A percentile compares a stretch with the other conserved stretches of the same genome.
phyloP scores from a whole-genome alignment of 2,888 invertebrate species.

The Neocrepidodera transversa region DNA sequence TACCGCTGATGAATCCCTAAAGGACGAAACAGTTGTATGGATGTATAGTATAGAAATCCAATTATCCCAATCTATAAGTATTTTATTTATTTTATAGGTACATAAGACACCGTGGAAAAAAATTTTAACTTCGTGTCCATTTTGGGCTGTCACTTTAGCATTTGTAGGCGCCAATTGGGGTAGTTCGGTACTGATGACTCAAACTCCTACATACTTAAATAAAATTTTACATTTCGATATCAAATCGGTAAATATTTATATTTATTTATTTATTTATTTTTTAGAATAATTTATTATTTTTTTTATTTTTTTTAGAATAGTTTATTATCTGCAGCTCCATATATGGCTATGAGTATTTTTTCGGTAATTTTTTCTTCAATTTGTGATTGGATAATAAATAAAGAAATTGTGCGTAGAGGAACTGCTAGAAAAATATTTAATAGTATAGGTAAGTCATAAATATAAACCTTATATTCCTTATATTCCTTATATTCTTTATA shows the following conservation, averaged over 20 bases:
- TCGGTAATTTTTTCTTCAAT: constrained; percentile 74
- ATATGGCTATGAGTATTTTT: constrained; percentile 74
- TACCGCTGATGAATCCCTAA: no score
- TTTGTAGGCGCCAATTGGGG: constrained; percentile 83
- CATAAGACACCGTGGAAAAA: constrained; percentile 74
- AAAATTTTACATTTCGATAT: constrained; percentile 75
- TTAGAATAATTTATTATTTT: background rate
- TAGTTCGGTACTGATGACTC: constrained; percentile 82
- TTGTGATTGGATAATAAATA: constrained; percentile 68
- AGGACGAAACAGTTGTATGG: no score
- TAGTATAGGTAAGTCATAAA: constrained; percentile 55
- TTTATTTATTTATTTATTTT: background rate
- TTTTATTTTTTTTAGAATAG: constrained; percentile 65
- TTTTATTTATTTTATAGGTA: constrained; percentile 33
- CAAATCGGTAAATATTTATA: constrained; percentile 63
- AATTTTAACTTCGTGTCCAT: constrained; percentile 76
- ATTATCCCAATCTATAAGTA: no score
- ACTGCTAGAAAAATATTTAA: constrained; percentile 67
- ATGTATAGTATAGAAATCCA: no score
- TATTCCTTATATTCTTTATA: no score
- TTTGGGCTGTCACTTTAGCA: constrained; percentile 75
- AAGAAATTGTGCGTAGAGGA: constrained; percentile 50
- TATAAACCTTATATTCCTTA: no score
- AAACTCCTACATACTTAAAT: constrained; percentile 82
- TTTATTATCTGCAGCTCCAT: constrained; percentile 73